Percentiles rank a stretch among this genome's conserved stretches.
Conservation (phyloP, 1,140 invertebrate species). For the Ips nitidus region DNA sequence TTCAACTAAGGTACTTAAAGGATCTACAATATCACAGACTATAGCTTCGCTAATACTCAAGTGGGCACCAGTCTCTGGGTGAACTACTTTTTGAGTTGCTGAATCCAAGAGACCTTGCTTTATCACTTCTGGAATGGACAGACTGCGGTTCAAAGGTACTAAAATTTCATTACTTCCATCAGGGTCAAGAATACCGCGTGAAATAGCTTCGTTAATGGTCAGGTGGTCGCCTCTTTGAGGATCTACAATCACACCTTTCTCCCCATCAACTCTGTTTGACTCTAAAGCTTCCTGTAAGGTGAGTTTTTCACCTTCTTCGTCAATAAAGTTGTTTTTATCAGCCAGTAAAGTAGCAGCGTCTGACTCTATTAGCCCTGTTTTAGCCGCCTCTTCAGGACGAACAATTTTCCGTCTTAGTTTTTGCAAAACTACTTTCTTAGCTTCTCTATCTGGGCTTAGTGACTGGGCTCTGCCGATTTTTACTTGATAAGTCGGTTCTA, state of each 20-base stretch:
- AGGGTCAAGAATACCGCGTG: conserved; percentile 80
- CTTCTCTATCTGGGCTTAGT: conserved; percentile 60
- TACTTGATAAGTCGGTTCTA: conserved; percentile 69
- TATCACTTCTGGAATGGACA: conserved; percentile 79
- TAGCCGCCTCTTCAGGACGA: conserved; percentile 68
- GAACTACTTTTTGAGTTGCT: conserved; percentile 78
- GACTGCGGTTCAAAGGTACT: conserved; percentile 76
- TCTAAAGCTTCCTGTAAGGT: conserved; percentile 76
- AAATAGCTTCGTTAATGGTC: conserved; percentile 80
- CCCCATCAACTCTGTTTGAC: conserved; percentile 71
- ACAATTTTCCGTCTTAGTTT: conserved; percentile 76
- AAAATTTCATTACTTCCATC: conserved; percentile 74
- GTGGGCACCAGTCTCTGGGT: conserved; percentile 82
- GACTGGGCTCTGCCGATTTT: conserved; percentile 62
- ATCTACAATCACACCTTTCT: conserved; percentile 79
- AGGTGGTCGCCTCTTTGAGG: conserved; percentile 76
- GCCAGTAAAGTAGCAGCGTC: conserved; percentile 71
- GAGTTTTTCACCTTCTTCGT: conserved; percentile 62
- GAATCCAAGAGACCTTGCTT: conserved; percentile 81
- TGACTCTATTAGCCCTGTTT: conserved; percentile 73
- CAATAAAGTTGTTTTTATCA: conserved; percentile 58
- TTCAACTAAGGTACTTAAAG: conserved; percentile 64
- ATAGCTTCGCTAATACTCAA: conserved; percentile 81
- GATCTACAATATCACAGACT: conserved; percentile 83
- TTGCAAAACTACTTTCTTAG: conserved; percentile 72